Percentiles rank a stretch among this genome's conserved stretches.
Conservation (phyloP, 2,888 invertebrate species). For the Cryptosula pallasiana region DNA sequence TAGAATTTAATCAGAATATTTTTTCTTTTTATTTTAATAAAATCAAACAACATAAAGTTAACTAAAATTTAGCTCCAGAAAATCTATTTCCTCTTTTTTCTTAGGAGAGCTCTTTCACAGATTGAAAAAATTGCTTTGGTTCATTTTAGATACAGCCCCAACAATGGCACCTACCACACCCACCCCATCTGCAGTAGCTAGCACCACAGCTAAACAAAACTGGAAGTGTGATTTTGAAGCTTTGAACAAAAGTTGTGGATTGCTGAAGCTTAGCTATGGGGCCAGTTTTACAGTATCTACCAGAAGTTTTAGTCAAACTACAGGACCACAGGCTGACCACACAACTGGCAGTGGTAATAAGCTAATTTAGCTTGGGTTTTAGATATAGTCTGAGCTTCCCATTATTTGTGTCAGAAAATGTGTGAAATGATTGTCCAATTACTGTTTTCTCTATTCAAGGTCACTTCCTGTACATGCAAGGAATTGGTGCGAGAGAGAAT, state of each 20-base stretch:
- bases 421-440: too few species aligned
- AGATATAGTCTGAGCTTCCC: too few species aligned
- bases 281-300: neutral
- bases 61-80: too few species aligned
- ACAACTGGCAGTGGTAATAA: neutral
- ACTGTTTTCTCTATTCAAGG: too few species aligned
- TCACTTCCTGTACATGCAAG: conserved; percentile 6
- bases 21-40: too few species aligned
- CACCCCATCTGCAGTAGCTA: neutral
- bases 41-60: too few species aligned
- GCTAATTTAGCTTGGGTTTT: too few species aligned
- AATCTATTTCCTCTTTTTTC: too few species aligned
- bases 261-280: neutral
- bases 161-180: neutral
- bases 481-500: neutral
- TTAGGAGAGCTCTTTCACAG: too few species aligned
- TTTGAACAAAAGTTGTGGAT: neutral
- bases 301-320: neutral
- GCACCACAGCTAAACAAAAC: neutral
- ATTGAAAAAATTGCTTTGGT: too few species aligned
- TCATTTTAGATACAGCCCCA: neutral
- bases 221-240: conserved; percentile 1
- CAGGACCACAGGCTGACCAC: neutral
- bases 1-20: too few species aligned
- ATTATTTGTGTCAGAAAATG: too few species aligned